A percentile compares a stretch with the other conserved stretches of the same genome.
phyloP scores from a whole-genome alignment of 2,888 invertebrate species.

The Ophioninae sp. region DNA sequence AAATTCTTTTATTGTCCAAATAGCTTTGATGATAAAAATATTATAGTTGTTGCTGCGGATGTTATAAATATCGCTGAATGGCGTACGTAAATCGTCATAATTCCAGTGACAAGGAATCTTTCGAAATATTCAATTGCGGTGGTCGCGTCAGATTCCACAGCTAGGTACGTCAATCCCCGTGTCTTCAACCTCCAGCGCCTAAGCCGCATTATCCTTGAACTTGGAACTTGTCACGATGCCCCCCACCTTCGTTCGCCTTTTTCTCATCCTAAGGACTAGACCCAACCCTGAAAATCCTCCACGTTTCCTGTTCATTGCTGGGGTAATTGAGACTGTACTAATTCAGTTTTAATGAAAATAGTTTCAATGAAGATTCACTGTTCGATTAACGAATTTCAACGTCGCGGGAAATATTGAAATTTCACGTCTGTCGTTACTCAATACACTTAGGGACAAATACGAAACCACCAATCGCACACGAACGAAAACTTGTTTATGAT shows the following conservation, averaged over 20 bases:
- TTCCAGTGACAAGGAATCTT: slow-evolving; percentile 19
- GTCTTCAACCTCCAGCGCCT: slow-evolving; percentile 6
- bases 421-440: slow-evolving; percentile 20
- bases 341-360: background rate
- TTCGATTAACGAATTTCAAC: slow-evolving; percentile 23
- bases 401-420: slow-evolving; percentile 21
- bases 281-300: background rate
- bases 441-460: background rate
- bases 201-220: slow-evolving; percentile 28
- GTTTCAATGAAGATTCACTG: background rate
- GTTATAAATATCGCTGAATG: background rate
- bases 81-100: background rate
- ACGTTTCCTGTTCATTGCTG: background rate
- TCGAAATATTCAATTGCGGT: slow-evolving; percentile 8
- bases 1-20: too few species aligned
- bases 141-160: slow-evolving; percentile 25
- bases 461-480: background rate
- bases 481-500: slow-evolving; percentile 56
- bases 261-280: too few species aligned
- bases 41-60: background rate
- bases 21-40: too few species aligned
- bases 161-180: background rate
- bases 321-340: background rate
- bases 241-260: too few species aligned
- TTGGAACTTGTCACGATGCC: slow-evolving; percentile 1